These are phyloP conservation scores for Seriola dumerili DNA, from an alignment of 2,113 vertebrate genomes.

Conservation along the genomic window DNA sequence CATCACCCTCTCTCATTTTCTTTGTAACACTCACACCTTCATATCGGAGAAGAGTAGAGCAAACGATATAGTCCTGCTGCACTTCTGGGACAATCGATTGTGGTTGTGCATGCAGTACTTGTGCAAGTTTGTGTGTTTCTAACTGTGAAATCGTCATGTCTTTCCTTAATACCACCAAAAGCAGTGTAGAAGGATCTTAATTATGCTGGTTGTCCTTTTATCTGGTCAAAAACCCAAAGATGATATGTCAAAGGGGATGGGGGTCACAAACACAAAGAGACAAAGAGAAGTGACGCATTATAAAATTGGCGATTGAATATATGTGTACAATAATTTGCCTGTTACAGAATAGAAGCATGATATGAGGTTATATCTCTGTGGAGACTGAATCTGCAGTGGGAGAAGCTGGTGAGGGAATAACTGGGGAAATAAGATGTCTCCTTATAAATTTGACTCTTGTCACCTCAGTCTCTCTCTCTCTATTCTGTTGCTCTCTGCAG, in stretches of 20 bases:
- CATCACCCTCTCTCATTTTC: slow-evolving; percentile 11
- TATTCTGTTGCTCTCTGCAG: no score
- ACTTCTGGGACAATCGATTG: not conserved
- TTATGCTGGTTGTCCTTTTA: not conserved
- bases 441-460: no score
- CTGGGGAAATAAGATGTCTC: no score
- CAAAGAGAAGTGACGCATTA: not conserved
- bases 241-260: not conserved
- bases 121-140: not conserved
- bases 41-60: not conserved
- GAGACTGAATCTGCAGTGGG: no score
- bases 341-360: no score
- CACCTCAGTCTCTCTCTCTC: no score
- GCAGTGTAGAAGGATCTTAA: slow-evolving; percentile 7
- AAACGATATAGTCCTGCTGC: slow-evolving; percentile 2
- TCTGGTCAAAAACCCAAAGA: not conserved
- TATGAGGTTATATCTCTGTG: no score
- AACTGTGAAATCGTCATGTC: not conserved
- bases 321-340: not conserved
- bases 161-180: not conserved
- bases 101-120: not conserved
- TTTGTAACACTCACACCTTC: slow-evolving; percentile 4
- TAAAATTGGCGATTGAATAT: not conserved
- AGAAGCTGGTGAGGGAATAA: no score
- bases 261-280: not conserved